A percentile compares a stretch with the other conserved stretches of the same genome.
Evolutionary conservation across 1,140 invertebrate species (phyloP).

Genomic region (Brachionus plicatilis): DNA sequence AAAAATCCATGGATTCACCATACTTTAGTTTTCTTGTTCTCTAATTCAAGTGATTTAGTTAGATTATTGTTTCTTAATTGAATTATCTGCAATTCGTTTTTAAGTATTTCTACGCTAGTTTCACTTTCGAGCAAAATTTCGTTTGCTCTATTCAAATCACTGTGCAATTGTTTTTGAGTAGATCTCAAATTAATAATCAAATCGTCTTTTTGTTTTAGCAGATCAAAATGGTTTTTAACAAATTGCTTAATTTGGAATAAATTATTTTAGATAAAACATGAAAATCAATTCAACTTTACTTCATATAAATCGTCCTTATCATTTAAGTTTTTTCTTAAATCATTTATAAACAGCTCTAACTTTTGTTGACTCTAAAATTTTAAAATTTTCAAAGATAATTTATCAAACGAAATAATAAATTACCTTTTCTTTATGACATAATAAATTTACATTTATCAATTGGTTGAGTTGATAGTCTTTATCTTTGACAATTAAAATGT

Average conservation of each 20-base stretch:
- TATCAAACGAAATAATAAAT: not conserved
- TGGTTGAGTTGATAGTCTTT: constrained; percentile 5
- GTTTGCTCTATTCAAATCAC: constrained; percentile 16
- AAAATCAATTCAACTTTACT: not conserved
- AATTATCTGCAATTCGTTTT: not conserved
- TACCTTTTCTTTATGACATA: constrained; percentile 11
- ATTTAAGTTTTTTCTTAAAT: constrained; percentile 22
- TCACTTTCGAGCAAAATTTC: constrained; percentile 25
- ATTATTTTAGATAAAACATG: not conserved
- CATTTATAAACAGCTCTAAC: constrained; percentile 16
- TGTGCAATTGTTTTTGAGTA: not conserved
- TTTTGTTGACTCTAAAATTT: constrained; percentile 3
- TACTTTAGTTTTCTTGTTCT: not conserved
- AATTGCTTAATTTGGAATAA: not conserved
- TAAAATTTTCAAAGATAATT: not conserved
- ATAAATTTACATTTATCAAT: constrained; percentile 1
- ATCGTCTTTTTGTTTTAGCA: constrained; percentile 27
- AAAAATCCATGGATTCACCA: not conserved
- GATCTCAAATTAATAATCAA: constrained; percentile 21
- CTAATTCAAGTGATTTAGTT: not conserved
- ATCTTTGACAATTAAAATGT: constrained; percentile 18
- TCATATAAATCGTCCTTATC: constrained; percentile 12
- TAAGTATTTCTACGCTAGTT: not conserved
- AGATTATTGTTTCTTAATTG: not conserved
- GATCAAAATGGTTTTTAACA: constrained; percentile 16